Percentiles rank a stretch among this genome's conserved stretches.
phyloP scores from a whole-genome alignment of 1,140 invertebrate species.

The Cherax quadricarinatus region DNA sequence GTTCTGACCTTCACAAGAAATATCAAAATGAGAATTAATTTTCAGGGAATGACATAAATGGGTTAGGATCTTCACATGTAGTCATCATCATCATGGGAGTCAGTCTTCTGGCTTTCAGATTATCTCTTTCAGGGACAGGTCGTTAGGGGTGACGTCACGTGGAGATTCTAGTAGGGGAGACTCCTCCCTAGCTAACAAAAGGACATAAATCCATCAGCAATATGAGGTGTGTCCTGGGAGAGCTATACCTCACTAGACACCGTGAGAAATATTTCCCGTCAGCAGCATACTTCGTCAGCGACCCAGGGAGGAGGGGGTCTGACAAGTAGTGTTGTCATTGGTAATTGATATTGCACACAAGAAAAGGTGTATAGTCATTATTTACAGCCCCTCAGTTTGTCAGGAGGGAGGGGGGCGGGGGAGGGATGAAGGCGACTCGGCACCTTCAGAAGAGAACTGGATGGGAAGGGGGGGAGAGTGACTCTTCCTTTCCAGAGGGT shows the following conservation, averaged over 20 bases:
- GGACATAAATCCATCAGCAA: not conserved
- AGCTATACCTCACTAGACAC: too few relatives aligned
- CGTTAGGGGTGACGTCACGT: too few relatives aligned
- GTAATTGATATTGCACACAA: not conserved
- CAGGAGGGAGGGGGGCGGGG: not conserved
- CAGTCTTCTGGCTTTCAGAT: too few relatives aligned
- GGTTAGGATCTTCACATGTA: too few relatives aligned
- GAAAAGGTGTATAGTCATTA: not conserved
- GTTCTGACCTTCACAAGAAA: too few relatives aligned
- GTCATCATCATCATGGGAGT: too few relatives aligned
- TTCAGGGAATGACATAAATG: too few relatives aligned
- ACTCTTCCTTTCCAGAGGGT: too few relatives aligned
- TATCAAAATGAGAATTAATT: too few relatives aligned
- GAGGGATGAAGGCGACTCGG: not conserved
- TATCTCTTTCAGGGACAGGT: too few relatives aligned
- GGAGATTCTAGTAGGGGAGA: too few relatives aligned
- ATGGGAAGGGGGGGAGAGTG: not conserved
- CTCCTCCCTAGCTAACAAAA: not conserved
- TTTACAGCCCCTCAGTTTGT: slow-evolving; percentile 2
- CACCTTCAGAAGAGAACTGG: too few relatives aligned
- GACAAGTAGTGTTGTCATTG: not conserved
- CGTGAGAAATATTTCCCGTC: not conserved
- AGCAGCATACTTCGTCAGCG: not conserved
- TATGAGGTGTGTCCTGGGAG: not conserved
- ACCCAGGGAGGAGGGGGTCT: not conserved